Evolutionary conservation across 2,113 vertebrate genomes (phyloP).

Genomic region (Vulpes ferrilata): DNA sequence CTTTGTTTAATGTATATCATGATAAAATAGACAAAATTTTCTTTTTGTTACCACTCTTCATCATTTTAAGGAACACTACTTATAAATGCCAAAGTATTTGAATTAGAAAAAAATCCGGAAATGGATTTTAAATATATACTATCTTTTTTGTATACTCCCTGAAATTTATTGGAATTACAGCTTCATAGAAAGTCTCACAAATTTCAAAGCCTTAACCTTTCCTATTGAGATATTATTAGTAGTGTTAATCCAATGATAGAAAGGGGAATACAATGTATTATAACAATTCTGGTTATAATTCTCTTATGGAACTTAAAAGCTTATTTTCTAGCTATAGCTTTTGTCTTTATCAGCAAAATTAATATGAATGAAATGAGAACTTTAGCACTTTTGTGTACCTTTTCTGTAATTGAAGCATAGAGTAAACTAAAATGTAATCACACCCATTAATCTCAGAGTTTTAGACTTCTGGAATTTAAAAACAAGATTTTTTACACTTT

Average conservation of each 20-base stretch:
- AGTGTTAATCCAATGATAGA: neutral
- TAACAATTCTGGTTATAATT: conserved; percentile 6
- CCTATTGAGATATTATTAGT: conserved; percentile 9
- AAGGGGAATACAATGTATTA: neutral
- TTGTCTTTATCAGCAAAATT: neutral
- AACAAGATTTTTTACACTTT: conserved; percentile 48
- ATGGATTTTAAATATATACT: neutral
- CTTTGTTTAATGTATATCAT: neutral
- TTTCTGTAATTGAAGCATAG: neutral
- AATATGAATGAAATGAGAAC: neutral
- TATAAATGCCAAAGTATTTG: neutral
- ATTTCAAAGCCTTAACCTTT: conserved; percentile 28
- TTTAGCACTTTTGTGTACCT: neutral
- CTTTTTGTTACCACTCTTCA: neutral
- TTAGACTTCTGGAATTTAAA: conserved; percentile 57
- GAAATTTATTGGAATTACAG: conserved; percentile 19
- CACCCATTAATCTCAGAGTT: conserved; percentile 55
- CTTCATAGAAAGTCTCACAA: neutral
- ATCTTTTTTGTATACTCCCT: neutral
- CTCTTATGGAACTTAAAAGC: neutral
- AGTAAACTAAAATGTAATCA: conserved; percentile 23
- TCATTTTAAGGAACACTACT: neutral
- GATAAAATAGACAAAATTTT: neutral
- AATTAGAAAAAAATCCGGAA: neutral
- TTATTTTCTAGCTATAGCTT: neutral